A percentile compares a stretch with the other conserved stretches of the same genome.
These are phyloP conservation scores for Anser cygnoides DNA, from an alignment of 2,113 vertebrate genomes.

Conservation along the genomic window DNA sequence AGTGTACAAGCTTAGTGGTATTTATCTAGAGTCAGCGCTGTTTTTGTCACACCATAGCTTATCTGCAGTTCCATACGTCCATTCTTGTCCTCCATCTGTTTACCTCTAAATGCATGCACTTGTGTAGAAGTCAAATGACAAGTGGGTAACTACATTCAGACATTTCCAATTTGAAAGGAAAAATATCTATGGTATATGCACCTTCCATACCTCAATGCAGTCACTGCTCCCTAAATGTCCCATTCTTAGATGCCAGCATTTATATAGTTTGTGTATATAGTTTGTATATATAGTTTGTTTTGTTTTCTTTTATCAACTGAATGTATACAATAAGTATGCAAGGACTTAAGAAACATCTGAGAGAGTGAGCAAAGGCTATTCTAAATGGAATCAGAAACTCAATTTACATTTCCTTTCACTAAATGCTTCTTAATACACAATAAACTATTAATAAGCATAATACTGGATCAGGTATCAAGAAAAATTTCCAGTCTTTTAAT, in stretches of 20 bases:
- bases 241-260: not conserved
- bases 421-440: not conserved
- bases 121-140: not conserved
- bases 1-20: not conserved
- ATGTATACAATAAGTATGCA: not conserved
- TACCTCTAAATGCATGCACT: not conserved
- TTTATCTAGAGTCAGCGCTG: not conserved
- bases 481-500: not conserved
- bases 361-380: not conserved
- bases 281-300: not conserved
- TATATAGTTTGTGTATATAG: too few species aligned
- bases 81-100: not conserved
- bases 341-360: not conserved
- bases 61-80: not conserved
- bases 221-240: not conserved
- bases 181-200: rapidly evolving
- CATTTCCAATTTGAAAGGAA: not conserved
- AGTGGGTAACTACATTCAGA: not conserved
- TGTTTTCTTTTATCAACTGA: not conserved
- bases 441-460: not conserved
- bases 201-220: not conserved
- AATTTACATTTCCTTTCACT: not conserved
- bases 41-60: not conserved
- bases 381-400: not conserved
- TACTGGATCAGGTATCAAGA: not conserved